A percentile compares a stretch with the other conserved stretches of the same genome.
These are phyloP conservation scores for Trematocara marginatum DNA, from an alignment of 2,113 vertebrate species.

Conservation along the genomic window DNA sequence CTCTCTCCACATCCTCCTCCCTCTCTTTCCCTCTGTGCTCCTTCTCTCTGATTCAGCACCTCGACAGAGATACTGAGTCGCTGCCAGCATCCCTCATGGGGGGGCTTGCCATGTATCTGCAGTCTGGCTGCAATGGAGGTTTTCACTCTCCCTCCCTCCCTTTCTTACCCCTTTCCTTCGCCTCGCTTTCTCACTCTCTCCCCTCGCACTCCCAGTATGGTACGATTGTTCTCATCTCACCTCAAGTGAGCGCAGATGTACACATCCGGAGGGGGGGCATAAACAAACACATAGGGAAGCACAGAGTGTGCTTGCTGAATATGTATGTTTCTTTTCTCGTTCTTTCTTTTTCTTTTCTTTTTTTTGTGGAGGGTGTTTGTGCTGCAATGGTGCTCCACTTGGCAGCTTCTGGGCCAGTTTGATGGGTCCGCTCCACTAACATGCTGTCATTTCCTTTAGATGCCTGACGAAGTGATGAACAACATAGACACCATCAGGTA, in stretches of 20 bases:
- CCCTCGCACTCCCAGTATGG: slow-evolving; percentile 34
- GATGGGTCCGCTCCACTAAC: slow-evolving; percentile 43
- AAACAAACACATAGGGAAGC: slow-evolving; percentile 46
- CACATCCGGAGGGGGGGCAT: background rate
- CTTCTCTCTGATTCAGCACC: slow-evolving; percentile 16
- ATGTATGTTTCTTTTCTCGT: slow-evolving; percentile 16
- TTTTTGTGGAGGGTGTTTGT: background rate
- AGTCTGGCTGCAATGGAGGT: slow-evolving; percentile 63
- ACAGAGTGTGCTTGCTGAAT: slow-evolving; percentile 36
- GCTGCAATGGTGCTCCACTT: slow-evolving; percentile 14
- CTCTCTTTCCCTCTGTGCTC: background rate
- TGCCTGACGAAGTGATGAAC: slow-evolving; percentile 60
- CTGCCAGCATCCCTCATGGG: slow-evolving; percentile 32
- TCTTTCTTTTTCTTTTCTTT: background rate
- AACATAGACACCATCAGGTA: slow-evolving; percentile 69
- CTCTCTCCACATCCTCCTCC: background rate
- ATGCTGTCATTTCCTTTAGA: slow-evolving; percentile 56
- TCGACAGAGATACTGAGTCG: slow-evolving; percentile 35
- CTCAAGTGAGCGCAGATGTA: slow-evolving; percentile 31
- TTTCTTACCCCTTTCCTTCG: background rate
- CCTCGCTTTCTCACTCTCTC: background rate
- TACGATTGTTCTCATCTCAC: slow-evolving; percentile 51
- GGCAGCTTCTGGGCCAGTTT: slow-evolving; percentile 18
- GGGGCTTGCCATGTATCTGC: slow-evolving; percentile 62
- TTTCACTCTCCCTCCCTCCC: background rate